A percentile compares a stretch with the other conserved stretches of the same genome.
phyloP scores from a whole-genome alignment of 2,888 invertebrate genomes.

The Eremobia ochroleuca region DNA sequence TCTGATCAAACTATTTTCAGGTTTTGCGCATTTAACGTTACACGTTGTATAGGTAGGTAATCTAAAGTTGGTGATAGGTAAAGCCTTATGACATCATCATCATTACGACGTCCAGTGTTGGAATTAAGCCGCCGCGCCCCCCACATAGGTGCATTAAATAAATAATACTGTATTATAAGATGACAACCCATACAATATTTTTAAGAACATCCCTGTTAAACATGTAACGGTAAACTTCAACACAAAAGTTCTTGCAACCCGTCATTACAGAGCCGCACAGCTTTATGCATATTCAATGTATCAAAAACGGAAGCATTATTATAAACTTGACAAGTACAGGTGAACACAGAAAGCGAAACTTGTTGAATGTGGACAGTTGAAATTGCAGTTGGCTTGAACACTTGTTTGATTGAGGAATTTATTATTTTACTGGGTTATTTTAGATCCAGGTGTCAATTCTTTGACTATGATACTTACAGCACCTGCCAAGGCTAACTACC shows the following conservation, averaged over 20 bases:
- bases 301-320: conserved; percentile 68
- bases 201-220: conserved; percentile 29
- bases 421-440: not conserved
- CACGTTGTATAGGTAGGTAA: not conserved
- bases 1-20: too few species aligned
- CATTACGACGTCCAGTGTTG: not conserved
- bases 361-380: conserved; percentile 2
- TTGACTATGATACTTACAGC: not conserved
- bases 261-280: conserved; percentile 62
- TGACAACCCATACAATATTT: conserved; percentile 4
- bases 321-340: conserved; percentile 66
- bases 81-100: not conserved
- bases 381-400: conserved; percentile 1
- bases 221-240: conserved; percentile 47
- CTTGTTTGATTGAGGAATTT: conserved; percentile 13
- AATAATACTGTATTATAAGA: not conserved
- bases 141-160: not conserved
- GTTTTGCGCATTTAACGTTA: too few species aligned
- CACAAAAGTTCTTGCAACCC: conserved; percentile 56
- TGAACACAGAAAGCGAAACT: conserved; percentile 39
- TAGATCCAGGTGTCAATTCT: not conserved
- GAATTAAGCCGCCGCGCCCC: not conserved
- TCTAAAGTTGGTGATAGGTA: not conserved
- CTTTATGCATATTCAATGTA: conserved; percentile 71
- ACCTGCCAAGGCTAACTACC: not conserved